Evolutionary conservation across 53 echinoderm and acorn worm genomes (phyloP), one percentile per base, ranked within the genome.

Genomic region (Apostichopus leukothele): DNA sequence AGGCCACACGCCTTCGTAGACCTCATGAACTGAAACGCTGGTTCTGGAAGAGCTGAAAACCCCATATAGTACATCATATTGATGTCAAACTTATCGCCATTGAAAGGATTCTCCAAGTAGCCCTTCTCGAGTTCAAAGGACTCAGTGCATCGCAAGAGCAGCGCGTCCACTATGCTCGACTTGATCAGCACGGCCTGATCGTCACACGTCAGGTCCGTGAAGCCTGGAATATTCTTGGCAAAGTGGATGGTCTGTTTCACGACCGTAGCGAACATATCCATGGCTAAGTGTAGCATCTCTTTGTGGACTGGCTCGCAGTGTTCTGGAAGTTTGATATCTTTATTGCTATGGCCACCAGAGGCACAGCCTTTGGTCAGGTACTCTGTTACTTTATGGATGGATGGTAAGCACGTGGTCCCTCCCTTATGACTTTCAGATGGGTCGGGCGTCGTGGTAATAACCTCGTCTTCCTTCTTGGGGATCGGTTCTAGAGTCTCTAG

Each of bases 111-210:
- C 19, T 95, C 93, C 75, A 97, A 84, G 60, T 92, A 94, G 67
- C 93, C 94, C 78, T 94, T 95, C 23, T 95, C 95, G 60, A 93
- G 83, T 23, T 91, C 93, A 86, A 94, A 97, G 66, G 90, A 88
- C 88, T 97, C 98, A 1, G 98, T 91, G 67, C 95, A 97, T 5
- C 98, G 89, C 86, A 97, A 74, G 16, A 97, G 91, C 71, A 97
- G 71, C 1, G 95, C 93, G 9, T 97, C 98, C 76, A 97, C 92
- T 52, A 97, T 94, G 86, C 94, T 94, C 39, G 98, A 94, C 55
- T 95, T 94, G 90, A 97, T 95, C 90, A 97, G 89, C 67, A 94
- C 93, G 0, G 98, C 98, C 89, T 97, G 98, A 90, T 97, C 98
- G 22, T 97, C 94, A 51, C 98, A 95, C 10, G 93, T 90, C n/a